Percentiles rank a stretch among this genome's conserved stretches.
These are phyloP conservation scores for Boulengeromyrus knoepffleri DNA, from an alignment of 2,113 vertebrate species.

Conservation along the genomic window DNA sequence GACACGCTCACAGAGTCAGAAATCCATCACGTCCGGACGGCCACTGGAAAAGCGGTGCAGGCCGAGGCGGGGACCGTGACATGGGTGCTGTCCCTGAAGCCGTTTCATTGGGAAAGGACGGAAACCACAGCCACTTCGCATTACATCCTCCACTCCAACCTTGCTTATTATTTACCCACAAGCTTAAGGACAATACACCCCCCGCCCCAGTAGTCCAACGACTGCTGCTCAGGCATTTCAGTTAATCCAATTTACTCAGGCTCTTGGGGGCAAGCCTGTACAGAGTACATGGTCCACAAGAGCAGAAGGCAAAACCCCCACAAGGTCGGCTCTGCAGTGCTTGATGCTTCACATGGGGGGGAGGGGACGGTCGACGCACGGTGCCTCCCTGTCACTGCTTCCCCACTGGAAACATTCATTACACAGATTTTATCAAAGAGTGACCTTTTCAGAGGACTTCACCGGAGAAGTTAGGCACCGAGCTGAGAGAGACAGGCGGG, in stretches of 20 bases:
- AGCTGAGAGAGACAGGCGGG: not conserved
- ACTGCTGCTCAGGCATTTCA: not conserved
- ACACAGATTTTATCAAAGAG: not conserved
- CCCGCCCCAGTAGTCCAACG: not conserved
- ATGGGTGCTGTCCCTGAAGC: not conserved
- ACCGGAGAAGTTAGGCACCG: not conserved
- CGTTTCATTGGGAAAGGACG: not conserved
- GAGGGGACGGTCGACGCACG: not conserved
- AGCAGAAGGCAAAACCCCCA: not conserved
- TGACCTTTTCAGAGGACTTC: not conserved
- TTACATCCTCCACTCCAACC: not conserved
- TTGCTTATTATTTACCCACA: not conserved
- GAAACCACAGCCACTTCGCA: not conserved
- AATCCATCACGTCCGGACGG: conserved; percentile 60
- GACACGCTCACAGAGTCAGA: conserved; percentile 64
- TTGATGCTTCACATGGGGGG: not conserved
- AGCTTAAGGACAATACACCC: not conserved
- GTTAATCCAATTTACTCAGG: not conserved
- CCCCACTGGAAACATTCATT: not conserved
- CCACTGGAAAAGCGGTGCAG: conserved; percentile 45
- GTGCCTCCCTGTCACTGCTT: not conserved
- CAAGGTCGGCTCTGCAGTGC: not conserved
- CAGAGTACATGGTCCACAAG: not conserved
- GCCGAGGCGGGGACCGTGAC: not conserved
- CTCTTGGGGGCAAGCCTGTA: not conserved